A percentile compares a stretch with the other conserved stretches of the same genome.
Conservation (phyloP, 2,113 vertebrate species). For the Lethenteron camtschaticum region DNA sequence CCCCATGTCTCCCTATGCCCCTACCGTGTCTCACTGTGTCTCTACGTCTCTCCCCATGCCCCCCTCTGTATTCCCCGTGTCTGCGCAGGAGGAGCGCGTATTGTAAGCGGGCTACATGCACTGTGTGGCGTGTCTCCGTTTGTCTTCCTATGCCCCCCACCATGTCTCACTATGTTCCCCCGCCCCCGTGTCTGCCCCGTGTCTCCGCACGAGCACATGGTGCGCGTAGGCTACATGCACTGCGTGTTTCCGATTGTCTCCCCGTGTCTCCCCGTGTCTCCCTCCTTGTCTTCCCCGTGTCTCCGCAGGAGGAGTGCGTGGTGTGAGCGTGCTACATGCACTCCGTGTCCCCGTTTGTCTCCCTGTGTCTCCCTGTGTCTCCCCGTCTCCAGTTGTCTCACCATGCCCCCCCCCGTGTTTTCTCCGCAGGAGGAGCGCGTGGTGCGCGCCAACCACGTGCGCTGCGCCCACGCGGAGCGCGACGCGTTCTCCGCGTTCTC, state of each 20-base stretch:
- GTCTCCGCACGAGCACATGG: too few species aligned
- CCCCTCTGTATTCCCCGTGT: neutral
- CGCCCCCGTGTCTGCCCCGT: too few species aligned
- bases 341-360: too few species aligned
- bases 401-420: neutral
- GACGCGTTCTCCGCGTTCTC: slow-evolving; percentile 77
- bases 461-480: slow-evolving; percentile 43
- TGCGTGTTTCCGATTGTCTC: too few species aligned
- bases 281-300: neutral
- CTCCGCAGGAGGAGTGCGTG: neutral
- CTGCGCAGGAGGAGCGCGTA: slow-evolving; percentile 58
- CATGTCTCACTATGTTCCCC: too few species aligned
- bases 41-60: too few species aligned
- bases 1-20: too few species aligned
- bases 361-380: too few species aligned
- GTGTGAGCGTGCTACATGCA: neutral
- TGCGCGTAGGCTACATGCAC: too few species aligned
- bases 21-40: too few species aligned
- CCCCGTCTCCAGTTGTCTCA: too few species aligned
- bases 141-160: too few species aligned
- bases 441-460: slow-evolving; percentile 32
- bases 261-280: neutral
- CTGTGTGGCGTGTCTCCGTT: slow-evolving; percentile 16
- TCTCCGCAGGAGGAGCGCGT: slow-evolving; percentile 58
- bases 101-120: slow-evolving; percentile 32